phyloP scores from a whole-genome alignment of 2,888 invertebrate genomes.

The Parochlus steinenii region DNA sequence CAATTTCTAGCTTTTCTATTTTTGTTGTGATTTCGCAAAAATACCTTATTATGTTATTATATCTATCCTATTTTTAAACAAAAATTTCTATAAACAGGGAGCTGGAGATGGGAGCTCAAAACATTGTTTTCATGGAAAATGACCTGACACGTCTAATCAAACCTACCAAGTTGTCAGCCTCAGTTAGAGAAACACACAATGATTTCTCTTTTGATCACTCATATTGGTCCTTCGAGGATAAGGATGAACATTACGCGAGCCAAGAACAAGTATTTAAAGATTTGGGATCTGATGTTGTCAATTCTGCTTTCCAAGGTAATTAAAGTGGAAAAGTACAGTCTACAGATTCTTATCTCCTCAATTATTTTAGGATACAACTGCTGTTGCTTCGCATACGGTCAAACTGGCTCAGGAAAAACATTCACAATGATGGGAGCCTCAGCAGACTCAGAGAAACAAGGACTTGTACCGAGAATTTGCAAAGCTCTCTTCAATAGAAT shows the following conservation, averaged over 20 bases:
- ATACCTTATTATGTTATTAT: too few species aligned
- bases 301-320: constrained; percentile 56
- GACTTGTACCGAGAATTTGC: constrained; percentile 73
- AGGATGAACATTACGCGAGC: constrained; percentile 54
- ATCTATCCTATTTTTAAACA: neutral
- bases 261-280: constrained; percentile 66
- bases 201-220: constrained; percentile 83
- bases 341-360: too few species aligned
- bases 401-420: constrained; percentile 84
- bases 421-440: constrained; percentile 82
- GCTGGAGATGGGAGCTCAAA: constrained; percentile 63
- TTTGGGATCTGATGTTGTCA: constrained; percentile 55
- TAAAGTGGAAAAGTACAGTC: constrained; percentile 5
- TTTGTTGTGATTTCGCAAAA: neutral
- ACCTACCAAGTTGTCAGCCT: constrained; percentile 25
- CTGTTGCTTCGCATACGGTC: constrained; percentile 82
- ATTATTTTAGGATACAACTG: constrained; percentile 57
- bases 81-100: constrained; percentile 38
- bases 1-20: neutral
- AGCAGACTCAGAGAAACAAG: constrained; percentile 52
- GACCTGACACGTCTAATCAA: constrained; percentile 66
- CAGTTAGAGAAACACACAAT: constrained; percentile 45
- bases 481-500: constrained; percentile 67
- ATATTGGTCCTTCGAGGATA: constrained; percentile 65
- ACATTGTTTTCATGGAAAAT: constrained; percentile 72